Evolutionary conservation across 2,113 vertebrate species (phyloP).

Genomic region (Rhegmatorhina hoffmannsi): DNA sequence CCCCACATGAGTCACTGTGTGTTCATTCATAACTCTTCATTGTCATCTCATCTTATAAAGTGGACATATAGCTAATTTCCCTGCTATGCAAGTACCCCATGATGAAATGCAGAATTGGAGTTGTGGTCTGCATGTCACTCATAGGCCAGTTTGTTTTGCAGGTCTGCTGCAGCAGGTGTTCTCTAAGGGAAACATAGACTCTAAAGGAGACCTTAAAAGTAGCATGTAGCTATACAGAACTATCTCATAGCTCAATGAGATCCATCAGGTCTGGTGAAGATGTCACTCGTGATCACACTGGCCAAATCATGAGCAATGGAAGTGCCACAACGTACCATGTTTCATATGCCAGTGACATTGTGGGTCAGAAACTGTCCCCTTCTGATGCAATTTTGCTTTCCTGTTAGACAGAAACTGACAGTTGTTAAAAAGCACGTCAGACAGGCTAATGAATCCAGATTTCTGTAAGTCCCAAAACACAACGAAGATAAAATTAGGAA

Average conservation of each 20-base stretch:
- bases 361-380: background rate
- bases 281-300: background rate
- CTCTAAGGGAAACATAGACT: background rate
- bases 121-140: background rate
- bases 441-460: background rate
- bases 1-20: background rate
- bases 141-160: background rate
- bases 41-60: background rate
- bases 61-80: background rate
- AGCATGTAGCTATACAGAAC: background rate
- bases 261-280: background rate
- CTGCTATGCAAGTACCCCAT: background rate
- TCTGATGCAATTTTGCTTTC: background rate
- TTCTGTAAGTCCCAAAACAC: background rate
- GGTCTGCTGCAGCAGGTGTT: background rate
- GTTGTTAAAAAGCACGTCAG: background rate
- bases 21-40: background rate
- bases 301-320: background rate
- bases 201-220: background rate
- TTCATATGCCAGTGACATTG: background rate
- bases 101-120: background rate
- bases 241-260: background rate
- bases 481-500: background rate
- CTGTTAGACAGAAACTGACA: background rate
- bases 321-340: rapidly evolving